Conservation (phyloP, 2,888 invertebrate species). For the Globia sparganii region DNA sequence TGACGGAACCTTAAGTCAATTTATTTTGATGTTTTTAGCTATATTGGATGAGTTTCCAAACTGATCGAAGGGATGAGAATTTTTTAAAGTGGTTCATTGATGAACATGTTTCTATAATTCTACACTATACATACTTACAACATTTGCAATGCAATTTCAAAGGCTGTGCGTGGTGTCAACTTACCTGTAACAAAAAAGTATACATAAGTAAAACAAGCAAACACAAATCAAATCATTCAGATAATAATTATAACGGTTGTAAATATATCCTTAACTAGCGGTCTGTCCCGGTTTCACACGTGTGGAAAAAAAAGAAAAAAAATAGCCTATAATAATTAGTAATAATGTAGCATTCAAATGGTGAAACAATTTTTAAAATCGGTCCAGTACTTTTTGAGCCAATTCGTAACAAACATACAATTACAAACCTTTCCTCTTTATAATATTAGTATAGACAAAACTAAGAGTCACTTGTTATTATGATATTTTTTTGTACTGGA, state of each 20-base stretch:
- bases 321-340: too few species aligned
- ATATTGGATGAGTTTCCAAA: neutral
- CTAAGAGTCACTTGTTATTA: neutral
- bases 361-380: too few species aligned
- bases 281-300: too few species aligned
- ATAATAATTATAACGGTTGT: neutral
- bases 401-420: too few species aligned
- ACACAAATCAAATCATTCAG: neutral
- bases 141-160: neutral
- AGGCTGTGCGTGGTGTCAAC: conserved; percentile 10
- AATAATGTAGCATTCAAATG: too few species aligned
- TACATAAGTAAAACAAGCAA: conserved; percentile 16
- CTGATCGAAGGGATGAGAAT: neutral
- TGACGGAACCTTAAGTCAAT: conserved; percentile 26
- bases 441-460: too few species aligned
- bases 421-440: too few species aligned
- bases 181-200: conserved; percentile 53
- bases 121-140: conserved; percentile 25
- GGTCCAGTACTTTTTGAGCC: too few species aligned
- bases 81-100: neutral
- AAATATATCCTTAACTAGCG: neutral
- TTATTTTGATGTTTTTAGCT: conserved; percentile 18
- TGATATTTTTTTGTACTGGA: neutral
- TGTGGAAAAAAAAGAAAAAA: too few species aligned
- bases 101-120: neutral